Evolutionary conservation across 2,888 invertebrate genomes (phyloP), one percentile per base, ranked within the genome.

Genomic region (Chrysomela aeneicollis): DNA sequence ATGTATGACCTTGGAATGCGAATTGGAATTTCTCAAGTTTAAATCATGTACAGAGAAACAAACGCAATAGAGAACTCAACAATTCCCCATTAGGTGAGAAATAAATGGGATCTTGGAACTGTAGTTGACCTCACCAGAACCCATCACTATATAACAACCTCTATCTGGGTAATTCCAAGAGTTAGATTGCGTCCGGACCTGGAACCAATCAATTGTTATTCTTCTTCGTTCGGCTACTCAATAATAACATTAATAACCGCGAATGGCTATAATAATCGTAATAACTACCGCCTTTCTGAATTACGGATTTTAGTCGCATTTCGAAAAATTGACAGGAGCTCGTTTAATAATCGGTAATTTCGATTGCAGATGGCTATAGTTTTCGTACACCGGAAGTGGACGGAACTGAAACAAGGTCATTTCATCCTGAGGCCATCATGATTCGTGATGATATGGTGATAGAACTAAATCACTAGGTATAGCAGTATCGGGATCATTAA

Each of bases 261-360:
- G 35, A 35, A 35, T 10, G 5, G 2, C 10, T 35, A 10, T 35
- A 35, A 35, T 35, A 10, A 35, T 35, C 35, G 35, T 35, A 2
- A 10, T 10, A 12, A 35, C 5, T 12, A 12, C 35, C 35, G 35
- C 35, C 35, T 35, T 6, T 6, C 35, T 65, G 64, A 68, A 67
- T 68, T 55, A 55, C 55, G 42, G 42, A 55, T 55, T 55, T 55
- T 55, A 55, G 32, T 55, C 32, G 32, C 42, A 22, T 55, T 10
- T 35, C 35, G 35, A 55, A 55, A 55, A 55, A 55, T 55, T 55
- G 55, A 55, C 55, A 55, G 32, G 55, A 55, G 42, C n/a, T 54
- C 37, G 54, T 54, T 37, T 54, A 54, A 54, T 54, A 35, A 54
- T 54, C 37, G 42, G 55, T 55, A 18, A 55, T 55, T 55, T 55